phyloP scores from a whole-genome alignment of 2,113 vertebrate genomes.

The Syngnathoides biaculeatus region DNA sequence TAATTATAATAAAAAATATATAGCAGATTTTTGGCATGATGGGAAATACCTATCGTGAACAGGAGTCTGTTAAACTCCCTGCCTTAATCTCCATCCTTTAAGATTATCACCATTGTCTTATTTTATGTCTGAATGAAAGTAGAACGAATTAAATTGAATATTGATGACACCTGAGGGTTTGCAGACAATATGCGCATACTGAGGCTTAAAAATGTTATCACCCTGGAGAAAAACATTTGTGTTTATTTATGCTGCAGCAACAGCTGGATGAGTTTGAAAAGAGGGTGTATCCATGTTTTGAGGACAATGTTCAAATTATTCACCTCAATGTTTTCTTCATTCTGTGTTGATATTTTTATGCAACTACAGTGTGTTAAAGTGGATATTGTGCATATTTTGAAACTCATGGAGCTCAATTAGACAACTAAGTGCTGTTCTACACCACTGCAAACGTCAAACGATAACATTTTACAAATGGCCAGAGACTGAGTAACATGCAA shows the following conservation, averaged over 20 bases:
- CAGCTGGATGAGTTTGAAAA: not conserved
- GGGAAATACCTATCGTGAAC: conserved; percentile 42
- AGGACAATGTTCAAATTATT: not conserved
- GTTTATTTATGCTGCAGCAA: not conserved
- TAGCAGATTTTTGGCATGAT: conserved; percentile 11
- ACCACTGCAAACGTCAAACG: not conserved
- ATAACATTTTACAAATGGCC: not conserved
- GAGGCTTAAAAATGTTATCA: conserved; percentile 9
- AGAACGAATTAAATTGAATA: conserved; percentile 28
- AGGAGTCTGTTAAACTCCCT: conserved; percentile 39
- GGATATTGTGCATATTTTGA: not conserved
- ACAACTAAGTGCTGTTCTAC: not conserved
- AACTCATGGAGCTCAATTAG: not conserved
- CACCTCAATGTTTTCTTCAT: too few species aligned
- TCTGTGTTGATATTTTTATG: not conserved
- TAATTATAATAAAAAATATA: not conserved
- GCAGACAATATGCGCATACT: conserved; percentile 17
- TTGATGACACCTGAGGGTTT: conserved; percentile 41
- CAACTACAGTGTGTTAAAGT: not conserved
- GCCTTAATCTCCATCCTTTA: conserved; percentile 37
- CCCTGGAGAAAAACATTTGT: conserved; percentile 1
- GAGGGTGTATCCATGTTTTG: not conserved
- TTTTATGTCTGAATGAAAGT: conserved; percentile 32
- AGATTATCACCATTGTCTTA: conserved; percentile 42
- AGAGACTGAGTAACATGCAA: not conserved